Evolutionary conservation across 2,888 invertebrate species (phyloP), one percentile per base, ranked within the genome.

Genomic region (Unio delphinus): DNA sequence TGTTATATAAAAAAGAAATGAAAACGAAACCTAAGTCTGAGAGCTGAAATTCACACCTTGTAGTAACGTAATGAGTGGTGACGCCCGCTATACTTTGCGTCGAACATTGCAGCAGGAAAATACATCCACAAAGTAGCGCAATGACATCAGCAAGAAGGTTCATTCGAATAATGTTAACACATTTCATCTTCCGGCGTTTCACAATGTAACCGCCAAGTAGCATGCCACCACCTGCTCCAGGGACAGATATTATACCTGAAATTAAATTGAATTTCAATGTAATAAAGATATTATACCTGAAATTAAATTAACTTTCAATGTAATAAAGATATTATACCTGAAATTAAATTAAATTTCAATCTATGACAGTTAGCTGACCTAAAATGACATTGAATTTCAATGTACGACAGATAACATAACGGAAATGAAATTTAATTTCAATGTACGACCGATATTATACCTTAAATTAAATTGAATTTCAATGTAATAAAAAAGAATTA

Each of bases 151-250:
- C 68, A 18, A 75, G 68, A 55, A 80, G 61, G 55, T 80, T 77
- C 72, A 79, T 72, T 20, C 75, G 62, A 8, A 80, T 77, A 15
- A 80, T 80, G 1, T 74, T 73, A 45, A 65, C 55, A 65, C 75
- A 77, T 61, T 77, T 79, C 57, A 80, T 59, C 61, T 77, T 76
- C 54, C 68, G 64, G 59, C 71, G 74, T 65, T 78, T 80, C 3
- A 76, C 78, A n/a, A 80, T 67, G 56, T 73, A 77, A 4, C 80
- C 80, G 1, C 80, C 80, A 1, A 79, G 63, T n/a, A 80, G 55
- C 77, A 78, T 80, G 2, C 80, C 80, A 17, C 80, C 80, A 5
- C 77, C 80, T 1, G 78, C 80, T 4, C 80, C 80, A 8, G 79
- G 80, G 20, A 80, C 77, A 4, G 80, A 77, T 15, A 80, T 73